These are phyloP conservation scores for Mormyrus proboscirostris DNA, from an alignment of 2,797 vertebrate species.

Conservation along the genomic window DNA sequence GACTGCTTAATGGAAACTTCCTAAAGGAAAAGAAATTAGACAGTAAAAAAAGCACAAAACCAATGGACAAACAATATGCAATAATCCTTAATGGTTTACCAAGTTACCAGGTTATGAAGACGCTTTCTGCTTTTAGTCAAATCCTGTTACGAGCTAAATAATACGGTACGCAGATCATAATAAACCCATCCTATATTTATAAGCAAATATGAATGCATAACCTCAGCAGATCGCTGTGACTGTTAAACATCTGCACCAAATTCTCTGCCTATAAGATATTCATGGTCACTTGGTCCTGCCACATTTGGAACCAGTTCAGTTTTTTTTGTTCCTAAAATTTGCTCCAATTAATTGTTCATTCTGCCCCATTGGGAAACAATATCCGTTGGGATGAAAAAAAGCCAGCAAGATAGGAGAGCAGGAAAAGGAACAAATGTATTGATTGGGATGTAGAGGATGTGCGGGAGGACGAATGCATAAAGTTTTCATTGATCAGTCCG, in stretches of 20 bases:
- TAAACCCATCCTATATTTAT: not conserved
- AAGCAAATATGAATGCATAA: not conserved
- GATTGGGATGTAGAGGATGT: conserved; percentile 38
- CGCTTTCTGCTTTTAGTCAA: not conserved
- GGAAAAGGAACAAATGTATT: conserved; percentile 39
- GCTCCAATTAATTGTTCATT: conserved; percentile 71
- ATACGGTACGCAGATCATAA: not conserved
- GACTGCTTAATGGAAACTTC: not conserved
- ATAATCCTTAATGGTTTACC: not conserved
- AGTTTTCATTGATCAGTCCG: not conserved
- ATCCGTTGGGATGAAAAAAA: conserved; percentile 47
- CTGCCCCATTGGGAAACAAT: conserved; percentile 47
- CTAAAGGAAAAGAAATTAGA: not conserved
- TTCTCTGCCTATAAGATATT: conserved; percentile 19
- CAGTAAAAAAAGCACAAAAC: not conserved
- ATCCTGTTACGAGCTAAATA: not conserved
- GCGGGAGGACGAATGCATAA: conserved; percentile 22
- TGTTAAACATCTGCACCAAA: not conserved
- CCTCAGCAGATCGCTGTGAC: not conserved
- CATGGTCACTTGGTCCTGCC: conserved; percentile 48
- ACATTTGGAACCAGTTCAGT: conserved; percentile 38
- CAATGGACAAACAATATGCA: not conserved
- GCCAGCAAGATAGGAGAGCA: conserved; percentile 23
- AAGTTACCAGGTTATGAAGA: not conserved
- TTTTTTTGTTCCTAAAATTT: conserved; percentile 54